Base-by-base conservation (phyloP, 2,797 vertebrate genomes). In the Centropyge bicolor region DNA sequence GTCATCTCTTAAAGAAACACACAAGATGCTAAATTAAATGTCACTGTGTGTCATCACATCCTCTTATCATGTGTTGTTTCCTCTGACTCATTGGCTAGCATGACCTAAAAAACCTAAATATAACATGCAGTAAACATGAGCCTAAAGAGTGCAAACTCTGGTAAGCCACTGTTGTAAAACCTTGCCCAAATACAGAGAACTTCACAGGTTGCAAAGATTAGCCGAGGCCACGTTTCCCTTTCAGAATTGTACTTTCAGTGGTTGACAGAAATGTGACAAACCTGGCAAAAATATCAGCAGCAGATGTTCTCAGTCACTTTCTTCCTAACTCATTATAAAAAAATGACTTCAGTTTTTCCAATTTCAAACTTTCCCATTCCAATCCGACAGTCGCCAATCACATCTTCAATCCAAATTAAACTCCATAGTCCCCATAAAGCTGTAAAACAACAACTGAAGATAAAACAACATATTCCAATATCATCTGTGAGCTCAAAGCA, bases 41-140 rank as follows among this genome's bases (percentile, higher is more conserved):
- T 74, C 54, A 73, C 64, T 45, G 36, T 61, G 74, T 70, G 86
- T 91, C 83, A 92, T 89, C 84, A 92, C 76, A 90, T 92, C 86
- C 90, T 92, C 74, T 85, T 31, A 31, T 31, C 40, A 63, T 76
- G n/a, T 73, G 70, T 27, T 64, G 17, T 51, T 85, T 80, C 62
- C 69, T 72, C 40, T 65, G 60, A 52, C 74, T 63, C 52, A 74
- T 7, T 3, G 31, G 35, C 60, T 38, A 55, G 71, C 24, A 80
- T 17, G 20, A 24, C 24, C 59, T 64, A 22, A 67, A 57, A 48
- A 51, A 35, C 62, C 27, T 72, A 55, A 64, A 71, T 63, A 77
- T 59, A 67, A 71, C 61, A 61, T 55, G 56, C 22, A 49, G 52
- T n/a, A 54, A 79, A 46, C 40, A 65, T 66, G 12, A 61, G 12